A percentile compares a stretch with the other conserved stretches of the same genome.
Conservation (phyloP, 2,113 vertebrate genomes). For the Actinemys pallida region DNA sequence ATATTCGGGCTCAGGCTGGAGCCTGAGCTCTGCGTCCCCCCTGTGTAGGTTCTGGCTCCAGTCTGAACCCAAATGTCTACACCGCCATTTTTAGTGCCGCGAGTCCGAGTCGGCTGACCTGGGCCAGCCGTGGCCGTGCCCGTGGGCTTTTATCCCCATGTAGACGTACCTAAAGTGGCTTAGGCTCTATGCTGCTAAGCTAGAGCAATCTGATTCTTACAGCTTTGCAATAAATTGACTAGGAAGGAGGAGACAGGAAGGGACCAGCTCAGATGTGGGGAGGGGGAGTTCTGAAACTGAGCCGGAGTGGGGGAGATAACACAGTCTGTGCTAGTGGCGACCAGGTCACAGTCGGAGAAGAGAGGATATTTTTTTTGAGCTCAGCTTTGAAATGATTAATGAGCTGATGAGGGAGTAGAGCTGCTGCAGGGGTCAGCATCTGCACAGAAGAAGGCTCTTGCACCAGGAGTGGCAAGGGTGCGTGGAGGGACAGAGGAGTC, state of each 20-base stretch:
- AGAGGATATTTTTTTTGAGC: no score
- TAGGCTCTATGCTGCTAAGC: not conserved
- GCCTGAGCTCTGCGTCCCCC: no score
- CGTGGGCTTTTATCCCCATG: no score
- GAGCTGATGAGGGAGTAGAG: not conserved
- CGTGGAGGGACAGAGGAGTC: not conserved
- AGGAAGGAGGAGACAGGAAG: not conserved
- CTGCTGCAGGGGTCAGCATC: no score
- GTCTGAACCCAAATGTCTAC: no score
- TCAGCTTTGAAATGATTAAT: not conserved
- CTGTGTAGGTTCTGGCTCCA: no score
- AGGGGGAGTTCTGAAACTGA: not conserved
- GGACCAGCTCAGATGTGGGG: accelerated
- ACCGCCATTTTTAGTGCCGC: no score
- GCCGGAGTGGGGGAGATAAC: no score
- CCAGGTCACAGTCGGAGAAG: not conserved
- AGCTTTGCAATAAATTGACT: not conserved
- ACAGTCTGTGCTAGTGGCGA: not conserved
- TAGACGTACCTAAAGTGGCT: no score
- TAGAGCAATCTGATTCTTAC: not conserved
- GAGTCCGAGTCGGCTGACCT: no score
- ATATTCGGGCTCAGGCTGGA: no score
- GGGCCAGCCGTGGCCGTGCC: no score
- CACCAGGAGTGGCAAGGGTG: accelerated
- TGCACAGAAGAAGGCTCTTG: accelerated